phyloP scores from a whole-genome alignment of 2,888 invertebrate genomes.

The Cyaniris semiargus region DNA sequence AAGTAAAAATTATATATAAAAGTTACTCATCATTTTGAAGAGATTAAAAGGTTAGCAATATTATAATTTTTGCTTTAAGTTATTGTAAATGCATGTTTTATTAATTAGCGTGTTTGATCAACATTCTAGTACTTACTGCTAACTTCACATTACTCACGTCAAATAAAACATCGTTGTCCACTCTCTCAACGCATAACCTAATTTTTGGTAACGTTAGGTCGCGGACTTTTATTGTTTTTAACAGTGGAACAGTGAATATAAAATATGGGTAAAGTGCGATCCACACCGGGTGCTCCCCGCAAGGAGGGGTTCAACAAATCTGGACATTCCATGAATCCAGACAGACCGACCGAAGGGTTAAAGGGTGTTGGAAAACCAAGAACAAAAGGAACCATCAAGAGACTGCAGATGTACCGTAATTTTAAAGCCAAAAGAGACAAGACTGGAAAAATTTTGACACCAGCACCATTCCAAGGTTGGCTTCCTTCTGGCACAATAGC shows the following conservation, averaged over 20 bases:
- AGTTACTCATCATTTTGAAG: background rate
- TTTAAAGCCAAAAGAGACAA: conserved; percentile 96
- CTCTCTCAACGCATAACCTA: background rate
- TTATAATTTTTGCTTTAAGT: background rate
- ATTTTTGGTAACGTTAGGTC: background rate
- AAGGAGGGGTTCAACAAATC: conserved; percentile 92
- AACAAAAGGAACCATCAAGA: conserved; percentile 95
- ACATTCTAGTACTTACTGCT: background rate
- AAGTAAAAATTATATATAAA: background rate
- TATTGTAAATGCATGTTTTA: background rate
- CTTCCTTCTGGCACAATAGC: conserved; percentile 94
- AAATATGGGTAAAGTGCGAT: conserved; percentile 88
- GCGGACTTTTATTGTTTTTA: conserved; percentile 1
- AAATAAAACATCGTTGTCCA: conserved; percentile 14
- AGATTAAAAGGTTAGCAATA: background rate
- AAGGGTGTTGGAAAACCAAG: conserved; percentile 92
- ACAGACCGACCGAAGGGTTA: conserved; percentile 87
- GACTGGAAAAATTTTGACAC: conserved; percentile 92
- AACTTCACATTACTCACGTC: conserved; percentile 23
- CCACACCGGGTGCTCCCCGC: conserved; percentile 86
- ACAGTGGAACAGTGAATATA: conserved; percentile 13
- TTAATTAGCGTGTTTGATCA: background rate
- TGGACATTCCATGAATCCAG: conserved; percentile 97
- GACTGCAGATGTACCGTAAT: conserved; percentile 98
- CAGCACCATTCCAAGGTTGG: conserved; percentile 97